Evolutionary conservation across 1,140 invertebrate species (phyloP), one percentile per base, ranked within the genome.

Genomic region (Nephotettix cincticeps): DNA sequence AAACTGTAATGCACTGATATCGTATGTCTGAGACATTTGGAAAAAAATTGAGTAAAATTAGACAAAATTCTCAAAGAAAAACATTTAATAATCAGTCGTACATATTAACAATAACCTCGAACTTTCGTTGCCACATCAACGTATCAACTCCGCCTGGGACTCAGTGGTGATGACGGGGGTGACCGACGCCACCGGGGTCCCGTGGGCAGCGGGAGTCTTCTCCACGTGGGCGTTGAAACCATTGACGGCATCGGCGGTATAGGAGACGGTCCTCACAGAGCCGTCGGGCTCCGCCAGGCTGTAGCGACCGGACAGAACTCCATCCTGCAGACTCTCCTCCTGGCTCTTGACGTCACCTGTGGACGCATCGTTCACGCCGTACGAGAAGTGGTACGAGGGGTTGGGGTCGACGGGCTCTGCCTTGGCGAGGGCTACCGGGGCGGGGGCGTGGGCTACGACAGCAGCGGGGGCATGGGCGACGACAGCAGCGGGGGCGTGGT

Each of bases 151-250:
- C 6, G 47, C 47, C 6, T n/a, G 17, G n/a, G 47, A 23, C 47
- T 51, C 47, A n/a, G 21, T 51, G 47, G 47, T 23, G 21, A 23
- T n/a, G 17, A 19, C 17, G 47, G 17, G 47, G 17, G 17, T n/a
- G 21, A 51, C 47, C 3, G 47, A 19, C 21, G 47, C 17, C 17
- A 23, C 47, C 4, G 47, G 17, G 21, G 4, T n/a, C 6, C 75
- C 40, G 45, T 45, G 36, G 68, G 21, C 6, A 71, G 32, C 68
- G 3, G 74, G 66, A 19, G 81, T 79, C 74, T 81, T 84, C 78
- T 85, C 82, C 0, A 86, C 86, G 21, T 86, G 81, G 0, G 85
- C 86, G 75, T 86, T 86, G 79, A 87, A 87, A 0, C 86, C 86
- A 76, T 84, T 84, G 66, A 86, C 84, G 71, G 86, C 82, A 75